Base-by-base conservation (phyloP, 2,797 vertebrate species). In the Cheirogaleus major region DNA sequence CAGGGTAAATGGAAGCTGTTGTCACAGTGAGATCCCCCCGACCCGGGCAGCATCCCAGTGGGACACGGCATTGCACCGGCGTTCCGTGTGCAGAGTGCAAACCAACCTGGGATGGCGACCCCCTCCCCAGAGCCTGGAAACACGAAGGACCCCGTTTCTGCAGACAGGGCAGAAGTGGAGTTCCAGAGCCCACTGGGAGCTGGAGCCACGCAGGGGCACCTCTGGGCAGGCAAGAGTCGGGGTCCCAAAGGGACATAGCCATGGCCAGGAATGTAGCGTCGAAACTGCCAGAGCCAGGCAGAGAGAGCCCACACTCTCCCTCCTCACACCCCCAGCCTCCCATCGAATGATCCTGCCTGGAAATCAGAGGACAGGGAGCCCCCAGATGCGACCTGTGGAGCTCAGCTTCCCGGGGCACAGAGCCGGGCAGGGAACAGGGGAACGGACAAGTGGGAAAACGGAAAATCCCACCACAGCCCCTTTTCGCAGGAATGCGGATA, bases 41-140 rank as follows among this genome's bases (percentile, higher is more conserved):
- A 17, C 18, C 43, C 0, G 1, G 0, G 4, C 73, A 38, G 45
- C 30, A 20, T 23, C 41, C 48, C 10, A 3, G 27, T 1, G 14
- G 93, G 18, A n/a, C 73, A 3, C 0, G 0, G 30, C 0, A 0
- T 13, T 4, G 63, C 73, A 0, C 35, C 6, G n/a, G 67, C 22
- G 18, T 20, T 55, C 52, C 41, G 4, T 32, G 7, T 0, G 57
- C 11, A 27, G 5, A n/a, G 22, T 12, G 8, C 25, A 22, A 85
- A 69, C 45, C 67, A 73, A 11, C 70, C 25, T 45, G 73, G 35
- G 80, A 20, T 0, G 0, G 11, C 1, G 17, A 72, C 61, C 20
- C 15, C 17, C 20, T 12, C 17, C 11, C 4, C 45, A 2, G 70
- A 45, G 25, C 2, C 48, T 32, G 23, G 27, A 45, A 41, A 50